Evolutionary conservation across 35 echinoderm and acorn worm species (phyloP).

Genomic region (Heliocidaris tuberculata): DNA sequence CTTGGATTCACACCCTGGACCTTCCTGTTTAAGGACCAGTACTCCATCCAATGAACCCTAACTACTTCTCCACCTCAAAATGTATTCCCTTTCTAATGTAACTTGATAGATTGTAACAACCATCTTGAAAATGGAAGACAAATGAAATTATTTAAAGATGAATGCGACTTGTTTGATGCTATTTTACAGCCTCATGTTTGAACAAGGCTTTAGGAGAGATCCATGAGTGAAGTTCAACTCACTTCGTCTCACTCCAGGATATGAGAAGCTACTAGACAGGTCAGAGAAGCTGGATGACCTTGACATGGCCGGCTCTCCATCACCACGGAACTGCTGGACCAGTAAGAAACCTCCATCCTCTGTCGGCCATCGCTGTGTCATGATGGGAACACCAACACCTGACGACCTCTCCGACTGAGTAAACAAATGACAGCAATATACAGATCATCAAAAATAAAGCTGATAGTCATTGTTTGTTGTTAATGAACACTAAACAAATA

Average conservation of each 20-base stretch:
- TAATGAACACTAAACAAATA: no score
- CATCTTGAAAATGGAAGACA: no score
- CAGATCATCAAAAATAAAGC: neutral
- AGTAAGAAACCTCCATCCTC: conserved; percentile 71
- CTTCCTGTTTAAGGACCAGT: no score
- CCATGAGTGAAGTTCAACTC: neutral
- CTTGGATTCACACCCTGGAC: no score
- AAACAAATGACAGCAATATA: neutral
- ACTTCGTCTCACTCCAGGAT: conserved; percentile 10
- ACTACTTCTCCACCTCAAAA: no score
- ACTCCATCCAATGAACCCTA: no score
- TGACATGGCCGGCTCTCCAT: conserved; percentile 48
- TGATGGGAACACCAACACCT: conserved; percentile 47
- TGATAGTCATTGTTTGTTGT: neutral
- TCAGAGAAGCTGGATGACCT: conserved; percentile 63
- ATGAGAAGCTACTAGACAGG: conserved; percentile 51
- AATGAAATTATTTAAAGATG: no score
- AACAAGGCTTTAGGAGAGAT: no score
- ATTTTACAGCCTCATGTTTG: no score
- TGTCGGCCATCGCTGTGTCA: conserved; percentile 71
- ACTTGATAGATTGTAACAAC: no score
- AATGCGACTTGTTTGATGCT: no score
- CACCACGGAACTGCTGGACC: conserved; percentile 61
- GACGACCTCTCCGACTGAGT: neutral
- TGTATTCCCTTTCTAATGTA: no score